Base-by-base conservation (phyloP, 2,797 vertebrate genomes). In the Chromis chromis region DNA sequence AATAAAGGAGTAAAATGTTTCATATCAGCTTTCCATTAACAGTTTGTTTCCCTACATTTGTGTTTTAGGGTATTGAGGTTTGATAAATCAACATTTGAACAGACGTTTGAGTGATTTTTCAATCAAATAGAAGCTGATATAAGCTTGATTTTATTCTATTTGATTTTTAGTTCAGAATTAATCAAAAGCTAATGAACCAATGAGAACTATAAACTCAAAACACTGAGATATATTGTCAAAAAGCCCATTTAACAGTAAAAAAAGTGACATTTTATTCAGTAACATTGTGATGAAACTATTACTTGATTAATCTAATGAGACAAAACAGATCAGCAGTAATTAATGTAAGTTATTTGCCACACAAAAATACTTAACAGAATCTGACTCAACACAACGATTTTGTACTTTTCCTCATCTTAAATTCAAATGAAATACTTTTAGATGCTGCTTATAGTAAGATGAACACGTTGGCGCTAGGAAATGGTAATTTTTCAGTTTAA, bases 221-320 rank as follows among this genome's bases (percentile, higher is more conserved):
- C 28, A 31, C 28, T 31, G 28, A 31, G 28, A 31, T 31, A 31
- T 31, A 31, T 31, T 31, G 8, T 6, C 1, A 33, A 65, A 54
- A 62, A 65, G 40, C n/a, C 42, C 2, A 19, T 44, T 44, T 44
- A 19, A 44, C 0, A 17, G 14, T 16, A 27, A 70, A 31, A 17
- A 50, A 61, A 19, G 21, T 24, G 12, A 39, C 21, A 66, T 60
- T 60, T 46, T 6, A 57, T 57, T 54, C 14, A 48, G n/a, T 33
- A 8, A 49, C 21, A 24, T 16, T 44, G 25, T 16, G 31, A 5
- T 60, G 2, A 52, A 36, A 31, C 21, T 16, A 27, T 55, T 10
- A 58, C 14, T 10, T n/a, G 1, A 46, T 42, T 24, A 13, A 72
- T 63, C 12, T 58, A 22, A 22, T 58, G 22, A 46, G 0, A 36